Percentiles rank a stretch among this genome's conserved stretches.
These are phyloP conservation scores for Casuarius casuarius DNA, from an alignment of 2,113 vertebrate species.

Conservation along the genomic window DNA sequence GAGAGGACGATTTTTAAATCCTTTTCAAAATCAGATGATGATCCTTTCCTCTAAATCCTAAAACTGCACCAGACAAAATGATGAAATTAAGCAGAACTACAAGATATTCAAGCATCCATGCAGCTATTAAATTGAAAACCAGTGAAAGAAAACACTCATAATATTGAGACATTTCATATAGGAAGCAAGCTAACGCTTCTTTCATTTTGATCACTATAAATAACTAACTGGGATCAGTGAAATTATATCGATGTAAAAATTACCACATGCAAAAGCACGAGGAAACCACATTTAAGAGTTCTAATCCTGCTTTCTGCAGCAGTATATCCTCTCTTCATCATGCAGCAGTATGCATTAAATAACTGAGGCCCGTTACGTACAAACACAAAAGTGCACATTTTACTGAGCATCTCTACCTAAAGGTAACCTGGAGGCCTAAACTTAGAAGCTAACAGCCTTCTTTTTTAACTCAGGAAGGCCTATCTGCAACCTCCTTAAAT, in stretches of 20 bases:
- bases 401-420: not conserved
- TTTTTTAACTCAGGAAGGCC: not conserved
- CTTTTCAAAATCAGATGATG: not conserved
- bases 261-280: not conserved
- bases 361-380: not conserved
- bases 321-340: not conserved
- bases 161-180: not conserved
- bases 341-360: not conserved
- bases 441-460: not conserved
- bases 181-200: not conserved
- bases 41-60: not conserved
- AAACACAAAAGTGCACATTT: not conserved
- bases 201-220: not conserved
- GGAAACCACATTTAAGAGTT: not conserved
- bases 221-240: not conserved
- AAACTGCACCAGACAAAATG: not conserved
- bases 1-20: not conserved
- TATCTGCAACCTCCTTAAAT: not conserved
- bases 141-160: slow-evolving; percentile 9
- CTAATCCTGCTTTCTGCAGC: not conserved
- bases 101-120: not conserved
- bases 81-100: not conserved
- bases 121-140: not conserved
- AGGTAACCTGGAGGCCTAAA: not conserved
- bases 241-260: not conserved